A percentile compares a stretch with the other conserved stretches of the same genome.
These are phyloP conservation scores for Pluvianellus socialis DNA, from an alignment of 2,113 vertebrate genomes.

Conservation along the genomic window DNA sequence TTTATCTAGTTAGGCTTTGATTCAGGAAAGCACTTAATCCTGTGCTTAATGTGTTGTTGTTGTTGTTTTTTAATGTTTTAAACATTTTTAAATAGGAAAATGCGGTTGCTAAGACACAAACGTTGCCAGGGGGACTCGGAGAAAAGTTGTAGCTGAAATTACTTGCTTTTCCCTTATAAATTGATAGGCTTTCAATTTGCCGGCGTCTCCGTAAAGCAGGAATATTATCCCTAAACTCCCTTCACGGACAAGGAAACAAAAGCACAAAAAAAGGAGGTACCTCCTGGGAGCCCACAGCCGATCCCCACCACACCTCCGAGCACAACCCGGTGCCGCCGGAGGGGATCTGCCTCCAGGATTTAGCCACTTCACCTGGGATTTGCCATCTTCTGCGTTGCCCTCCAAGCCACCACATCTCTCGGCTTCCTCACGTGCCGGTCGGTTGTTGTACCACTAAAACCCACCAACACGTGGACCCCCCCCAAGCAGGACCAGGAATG, in stretches of 20 bases:
- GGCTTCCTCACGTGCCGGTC: fast-evolving
- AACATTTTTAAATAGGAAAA: conserved; percentile 48
- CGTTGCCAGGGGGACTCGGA: not conserved
- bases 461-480: fast-evolving
- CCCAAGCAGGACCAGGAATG: not conserved
- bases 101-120: conserved; percentile 51
- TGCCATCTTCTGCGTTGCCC: fast-evolving
- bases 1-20: conserved; percentile 59
- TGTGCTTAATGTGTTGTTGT: conserved; percentile 11
- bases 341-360: not conserved
- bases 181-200: not conserved
- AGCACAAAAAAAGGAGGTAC: not conserved
- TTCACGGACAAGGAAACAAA: not conserved
- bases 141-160: conserved; percentile 21
- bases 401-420: not conserved
- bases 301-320: not conserved
- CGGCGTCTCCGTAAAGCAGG: not conserved
- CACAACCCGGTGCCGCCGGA: fast-evolving
- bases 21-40: conserved; percentile 45
- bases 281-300: not conserved
- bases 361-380: fast-evolving
- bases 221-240: not conserved
- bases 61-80: conserved; percentile 15
- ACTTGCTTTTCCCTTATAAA: not conserved
- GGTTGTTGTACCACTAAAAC: fast-evolving